Base-by-base conservation (phyloP, 2,888 invertebrate genomes). In the Lithodes maja region DNA sequence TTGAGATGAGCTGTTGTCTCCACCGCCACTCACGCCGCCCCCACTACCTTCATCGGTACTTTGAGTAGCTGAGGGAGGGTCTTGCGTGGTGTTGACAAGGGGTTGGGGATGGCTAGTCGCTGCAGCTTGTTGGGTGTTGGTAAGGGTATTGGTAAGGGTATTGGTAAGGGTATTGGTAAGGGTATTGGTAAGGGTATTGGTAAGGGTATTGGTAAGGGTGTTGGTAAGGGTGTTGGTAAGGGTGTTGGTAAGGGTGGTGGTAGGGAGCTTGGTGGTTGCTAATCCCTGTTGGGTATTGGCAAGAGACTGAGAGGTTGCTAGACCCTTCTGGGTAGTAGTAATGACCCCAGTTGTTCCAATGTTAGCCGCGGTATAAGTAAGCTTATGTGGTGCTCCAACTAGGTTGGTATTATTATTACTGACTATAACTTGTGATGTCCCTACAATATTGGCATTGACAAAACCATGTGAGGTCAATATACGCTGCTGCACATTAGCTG, bases 1-100 rank as follows among this genome's bases (percentile, higher is more conserved):
- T 7, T 71, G 54, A 1, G 85, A 82, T 5, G 89, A 89, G 15
- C 85, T 85, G 68, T 81, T 85, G 69, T 85, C 85, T 50, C 82
- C 89, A 33, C 78, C 82, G 52, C 75, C 89, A 33, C 75, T 80
- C 50, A 17, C 81, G 17, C 61, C 61, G 17, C 61, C 61, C 17
- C 71, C 71, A 71, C 71, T 71, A 1, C 71, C 71, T 17, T 71
- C 71, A 12, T 71, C 71, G 12, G 71, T 12, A 17, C 71, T 71
- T 12, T 12, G 71, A n/a, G 71, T 71, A n/a, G 61, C 61, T 12
- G 71, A 71, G 71, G 71, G 71, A n/a, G 61, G 61, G 5, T 61
- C 61, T 33, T 33, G 33, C 5, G 61, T 5, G 61, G 61, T 61
- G 12, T 12, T 61, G 12, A n/a, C 15, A 71, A 17, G 17, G n/a